Conservation (phyloP, 2,113 vertebrate species). For the Dasyurus viverrinus region DNA sequence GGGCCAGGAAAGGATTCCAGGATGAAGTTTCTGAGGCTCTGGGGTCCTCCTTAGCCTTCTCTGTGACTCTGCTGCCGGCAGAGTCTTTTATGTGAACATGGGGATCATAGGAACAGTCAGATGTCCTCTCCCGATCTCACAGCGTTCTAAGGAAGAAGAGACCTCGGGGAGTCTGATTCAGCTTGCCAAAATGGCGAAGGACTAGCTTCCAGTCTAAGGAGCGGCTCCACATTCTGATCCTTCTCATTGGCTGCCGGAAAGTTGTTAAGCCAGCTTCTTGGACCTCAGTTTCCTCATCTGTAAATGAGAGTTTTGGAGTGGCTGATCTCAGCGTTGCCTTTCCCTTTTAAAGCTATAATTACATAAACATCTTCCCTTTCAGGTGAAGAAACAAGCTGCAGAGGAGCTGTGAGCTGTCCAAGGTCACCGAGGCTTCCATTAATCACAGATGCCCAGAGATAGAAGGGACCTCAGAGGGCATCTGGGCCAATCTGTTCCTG, state of each 20-base stretch:
- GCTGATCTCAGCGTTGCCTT: background rate
- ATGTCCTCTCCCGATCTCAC: background rate
- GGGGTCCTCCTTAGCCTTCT: background rate
- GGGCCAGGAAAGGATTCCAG: background rate
- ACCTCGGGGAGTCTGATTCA: background rate
- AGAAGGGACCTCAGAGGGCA: background rate
- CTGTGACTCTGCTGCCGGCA: background rate
- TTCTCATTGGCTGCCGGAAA: background rate
- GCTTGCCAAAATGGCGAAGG: background rate
- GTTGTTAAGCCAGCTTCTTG: background rate
- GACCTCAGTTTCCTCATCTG: background rate
- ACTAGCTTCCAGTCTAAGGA: background rate
- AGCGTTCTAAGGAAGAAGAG: background rate
- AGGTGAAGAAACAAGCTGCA: background rate
- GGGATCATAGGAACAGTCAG: background rate
- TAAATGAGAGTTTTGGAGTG: background rate
- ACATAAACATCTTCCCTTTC: background rate
- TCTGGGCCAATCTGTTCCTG: background rate
- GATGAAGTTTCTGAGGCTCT: background rate
- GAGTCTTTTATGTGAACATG: background rate
- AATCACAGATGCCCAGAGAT: background rate
- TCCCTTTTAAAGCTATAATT: background rate
- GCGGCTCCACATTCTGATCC: background rate
- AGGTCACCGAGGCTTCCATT: background rate
- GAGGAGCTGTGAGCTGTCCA: background rate